These are phyloP conservation scores for Hypomecis atomaria DNA, from an alignment of 2,888 invertebrate species.

Conservation along the genomic window DNA sequence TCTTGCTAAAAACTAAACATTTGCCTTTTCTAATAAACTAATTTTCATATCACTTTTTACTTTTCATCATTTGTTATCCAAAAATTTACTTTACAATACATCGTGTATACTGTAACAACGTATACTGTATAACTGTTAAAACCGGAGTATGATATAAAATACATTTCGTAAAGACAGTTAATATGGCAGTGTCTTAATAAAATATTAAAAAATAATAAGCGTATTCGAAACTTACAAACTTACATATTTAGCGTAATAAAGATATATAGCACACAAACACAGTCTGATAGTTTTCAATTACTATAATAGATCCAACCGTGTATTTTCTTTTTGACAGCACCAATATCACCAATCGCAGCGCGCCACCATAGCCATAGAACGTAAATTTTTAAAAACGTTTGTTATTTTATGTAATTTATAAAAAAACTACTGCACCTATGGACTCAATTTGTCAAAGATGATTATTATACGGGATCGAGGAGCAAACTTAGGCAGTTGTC, in stretches of 20 bases:
- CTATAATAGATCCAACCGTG: no score
- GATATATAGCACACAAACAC: not conserved
- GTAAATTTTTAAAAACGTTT: no score
- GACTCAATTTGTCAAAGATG: no score
- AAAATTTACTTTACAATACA: constrained; percentile 10
- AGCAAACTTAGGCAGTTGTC: no score
- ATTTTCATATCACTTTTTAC: not conserved
- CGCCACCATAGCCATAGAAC: no score
- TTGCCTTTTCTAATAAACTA: not conserved
- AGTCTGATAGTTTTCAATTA: not conserved
- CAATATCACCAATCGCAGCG: no score
- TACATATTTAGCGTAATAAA: constrained; percentile 13
- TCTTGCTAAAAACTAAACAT: not conserved
- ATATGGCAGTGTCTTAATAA: constrained; percentile 75
- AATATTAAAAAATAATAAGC: constrained; percentile 77
- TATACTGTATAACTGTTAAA: constrained; percentile 1
- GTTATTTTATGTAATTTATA: no score
- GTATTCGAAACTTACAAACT: constrained; percentile 54
- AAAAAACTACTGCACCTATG: no score
- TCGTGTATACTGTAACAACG: no score
- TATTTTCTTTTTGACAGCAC: no score
- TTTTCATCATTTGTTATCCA: not conserved
- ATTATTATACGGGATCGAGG: no score
- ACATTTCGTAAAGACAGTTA: constrained; percentile 39
- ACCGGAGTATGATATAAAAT: constrained; percentile 15